Evolutionary conservation across 2,113 vertebrate genomes (phyloP), one percentile per base, ranked within the genome.

Genomic region (Petromus typicus): DNA sequence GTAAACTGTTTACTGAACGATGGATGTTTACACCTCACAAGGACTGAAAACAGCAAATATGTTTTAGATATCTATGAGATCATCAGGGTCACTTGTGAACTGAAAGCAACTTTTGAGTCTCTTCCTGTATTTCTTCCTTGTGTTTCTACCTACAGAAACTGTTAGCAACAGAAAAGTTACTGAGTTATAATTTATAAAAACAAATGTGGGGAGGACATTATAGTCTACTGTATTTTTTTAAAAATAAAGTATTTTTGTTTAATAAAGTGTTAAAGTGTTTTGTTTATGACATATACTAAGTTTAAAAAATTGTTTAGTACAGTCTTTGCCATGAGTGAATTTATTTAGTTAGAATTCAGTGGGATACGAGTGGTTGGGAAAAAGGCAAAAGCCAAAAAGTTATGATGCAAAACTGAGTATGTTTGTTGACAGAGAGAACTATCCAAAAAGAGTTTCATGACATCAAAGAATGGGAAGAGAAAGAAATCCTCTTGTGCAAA

Each of bases 131-230:
- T 91, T 86, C 69, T 84, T 14, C 8, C 66, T 93, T 91, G 30
- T 90, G n/a, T 75, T 75, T 95, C 30, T 94, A 71, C 69, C 87
- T 79, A 80, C 10, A 95, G 45, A 64, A 69, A 87, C 3, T 56
- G 25, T 92, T 54, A 85, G 37, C 20, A 85, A 48, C 0, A 78
- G 57, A 86, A 85, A 96, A 83, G 34, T 64, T 73, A 59, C 81
- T 79, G 76, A 54, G 37, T 30, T 80, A 45, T 14, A 80, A 32
- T 91, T 84, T 64, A 86, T 12, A 90, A 34, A 86, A 83, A 92
- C 6, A 91, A 73, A 90, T 23, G 23, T 1, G 75, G 22, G 37
- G 6, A 64, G 88, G 61, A 57, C 4, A 83, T 82, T 87, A 51
- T 54, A 88, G 73, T 32, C 1, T 11, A 92, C 73, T 93, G 23